Evolutionary conservation across 2,113 vertebrate species (phyloP), one percentile per base, ranked within the genome.

Genomic region (Bos javanicus): DNA sequence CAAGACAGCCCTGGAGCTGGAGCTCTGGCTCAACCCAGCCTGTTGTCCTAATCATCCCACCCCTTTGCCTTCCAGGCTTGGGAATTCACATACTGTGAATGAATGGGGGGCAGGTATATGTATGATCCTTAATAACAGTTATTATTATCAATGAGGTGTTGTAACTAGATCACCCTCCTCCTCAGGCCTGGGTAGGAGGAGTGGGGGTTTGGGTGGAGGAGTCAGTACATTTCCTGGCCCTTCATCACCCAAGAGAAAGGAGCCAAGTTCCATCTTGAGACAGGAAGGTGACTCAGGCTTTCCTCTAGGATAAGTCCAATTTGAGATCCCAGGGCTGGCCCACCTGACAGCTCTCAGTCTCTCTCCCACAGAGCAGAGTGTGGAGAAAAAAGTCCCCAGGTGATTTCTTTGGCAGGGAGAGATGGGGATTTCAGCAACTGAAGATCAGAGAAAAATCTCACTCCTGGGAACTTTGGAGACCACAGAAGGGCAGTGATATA

Each of bases 231-330:
- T 96, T 82, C 8, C 48, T 60, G 57, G 15, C 4, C 26, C 52
- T 84, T 85, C 11, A 26, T 89, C 23, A 25, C 17, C 28, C 10
- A n/a, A 67, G 15, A 59, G 17, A 82, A 26, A 89, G 78, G n/a
- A 48, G 85, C 33, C 60, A 46, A 57, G 14, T 17, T 14, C 16
- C 19, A 10, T 91, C 87, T 52, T 4, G 26, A 28, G 33, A 28
- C 74, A 91, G 97, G 94, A 91, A 93, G 59, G 30, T 97, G 97
- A 97, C 92, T 97, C 98, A 98, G 30, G 89, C 25, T 3, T 93
- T 91, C 93, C 93, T 83, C 57, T 2, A 4, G 57, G 43, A 80
- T 33, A 74, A 57, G 50, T 87, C 93, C 76, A 28, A 23, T 26
- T 4, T 71, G 33, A 46, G 86, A 83, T 28, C 74, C 39, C n/a